Conservation (phyloP, 2,113 vertebrate species). For the Gila orcuttii region DNA sequence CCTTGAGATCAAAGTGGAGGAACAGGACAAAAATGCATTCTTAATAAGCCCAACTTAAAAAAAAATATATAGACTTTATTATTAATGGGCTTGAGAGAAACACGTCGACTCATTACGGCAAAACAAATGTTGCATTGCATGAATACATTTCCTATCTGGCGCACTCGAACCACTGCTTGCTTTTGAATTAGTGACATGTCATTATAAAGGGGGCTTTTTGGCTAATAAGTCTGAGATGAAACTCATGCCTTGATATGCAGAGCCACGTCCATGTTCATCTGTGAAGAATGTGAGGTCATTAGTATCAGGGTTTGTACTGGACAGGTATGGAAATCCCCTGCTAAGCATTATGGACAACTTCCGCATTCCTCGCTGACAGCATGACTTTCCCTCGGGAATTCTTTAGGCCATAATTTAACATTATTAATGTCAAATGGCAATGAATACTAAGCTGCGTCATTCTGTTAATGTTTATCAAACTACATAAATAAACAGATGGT, state of each 20-base stretch:
- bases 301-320: not conserved
- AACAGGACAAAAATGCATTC: not conserved
- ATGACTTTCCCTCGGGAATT: not conserved
- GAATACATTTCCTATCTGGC: not conserved
- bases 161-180: not conserved
- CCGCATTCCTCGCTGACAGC: constrained; percentile 19
- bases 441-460: not conserved
- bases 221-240: not conserved
- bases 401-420: not conserved
- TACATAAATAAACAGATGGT: not conserved
- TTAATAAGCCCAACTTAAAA: not conserved
- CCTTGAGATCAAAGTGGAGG: constrained; percentile 41
- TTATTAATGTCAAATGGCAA: not conserved
- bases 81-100: not conserved
- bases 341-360: constrained; percentile 2
- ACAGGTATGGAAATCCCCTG: constrained; percentile 28
- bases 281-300: constrained; percentile 13
- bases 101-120: no score
- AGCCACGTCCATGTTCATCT: not conserved
- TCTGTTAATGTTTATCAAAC: not conserved
- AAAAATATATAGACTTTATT: no score
- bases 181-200: not conserved
- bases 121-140: not conserved
- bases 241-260: not conserved
- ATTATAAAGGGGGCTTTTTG: not conserved